Evolutionary conservation across 2,113 vertebrate species (phyloP).

Genomic region (Sterrhoptilus dennistouni): DNA sequence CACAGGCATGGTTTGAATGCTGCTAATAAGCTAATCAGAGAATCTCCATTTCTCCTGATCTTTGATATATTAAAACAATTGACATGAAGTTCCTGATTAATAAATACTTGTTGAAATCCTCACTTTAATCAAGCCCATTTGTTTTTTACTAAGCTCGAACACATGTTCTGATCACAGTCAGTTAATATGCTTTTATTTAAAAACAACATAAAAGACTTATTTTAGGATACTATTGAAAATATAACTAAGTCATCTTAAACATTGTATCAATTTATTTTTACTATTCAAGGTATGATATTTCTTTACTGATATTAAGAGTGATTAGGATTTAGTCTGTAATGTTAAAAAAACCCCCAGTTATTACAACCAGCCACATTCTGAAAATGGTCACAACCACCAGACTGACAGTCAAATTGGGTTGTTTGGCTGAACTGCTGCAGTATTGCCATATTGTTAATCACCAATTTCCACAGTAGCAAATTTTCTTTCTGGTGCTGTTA

Average conservation of each 20-base stretch:
- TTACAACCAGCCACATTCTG: neutral
- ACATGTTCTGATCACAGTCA: neutral
- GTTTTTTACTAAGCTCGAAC: neutral
- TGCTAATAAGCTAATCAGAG: neutral
- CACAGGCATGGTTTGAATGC: neutral
- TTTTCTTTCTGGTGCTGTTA: slow-evolving; percentile 2
- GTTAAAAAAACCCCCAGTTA: neutral
- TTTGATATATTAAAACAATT: neutral
- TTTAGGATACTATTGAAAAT: neutral
- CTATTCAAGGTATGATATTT: neutral
- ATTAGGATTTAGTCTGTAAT: neutral
- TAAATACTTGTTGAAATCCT: neutral
- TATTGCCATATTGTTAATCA: slow-evolving; percentile 23
- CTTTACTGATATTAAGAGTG: neutral
- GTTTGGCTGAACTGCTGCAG: neutral
- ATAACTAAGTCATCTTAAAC: neutral
- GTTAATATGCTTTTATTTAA: neutral
- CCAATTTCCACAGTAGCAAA: slow-evolving; percentile 8
- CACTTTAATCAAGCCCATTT: slow-evolving; percentile 15
- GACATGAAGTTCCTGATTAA: neutral
- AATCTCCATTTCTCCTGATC: neutral
- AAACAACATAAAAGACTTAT: neutral
- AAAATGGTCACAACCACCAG: neutral
- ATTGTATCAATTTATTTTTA: neutral
- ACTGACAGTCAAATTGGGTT: neutral